phyloP scores from a whole-genome alignment of 1,140 invertebrate genomes.

The Platorchestia sp. region DNA sequence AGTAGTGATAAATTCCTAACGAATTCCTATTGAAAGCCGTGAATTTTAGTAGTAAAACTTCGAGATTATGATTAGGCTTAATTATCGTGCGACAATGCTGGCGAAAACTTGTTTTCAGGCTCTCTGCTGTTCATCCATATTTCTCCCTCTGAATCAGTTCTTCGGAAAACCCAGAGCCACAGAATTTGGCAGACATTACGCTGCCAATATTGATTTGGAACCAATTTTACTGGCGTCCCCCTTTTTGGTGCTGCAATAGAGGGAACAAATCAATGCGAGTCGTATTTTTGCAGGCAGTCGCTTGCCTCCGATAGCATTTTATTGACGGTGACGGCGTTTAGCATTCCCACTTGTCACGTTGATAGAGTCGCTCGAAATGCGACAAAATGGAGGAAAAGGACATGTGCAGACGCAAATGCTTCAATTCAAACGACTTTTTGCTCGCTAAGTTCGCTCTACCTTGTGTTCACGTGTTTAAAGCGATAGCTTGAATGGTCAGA shows the following conservation, averaged over 20 bases:
- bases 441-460: background rate
- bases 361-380: background rate
- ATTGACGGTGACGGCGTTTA: background rate
- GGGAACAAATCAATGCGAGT: slow-evolving; percentile 13
- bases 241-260: background rate
- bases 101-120: background rate
- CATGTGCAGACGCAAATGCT: background rate
- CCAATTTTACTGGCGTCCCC: background rate
- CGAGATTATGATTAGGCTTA: background rate
- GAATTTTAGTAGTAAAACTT: too few species aligned
- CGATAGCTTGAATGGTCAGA: background rate
- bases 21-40: background rate
- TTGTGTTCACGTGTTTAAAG: background rate
- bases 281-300: slow-evolving; percentile 19
- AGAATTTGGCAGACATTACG: background rate
- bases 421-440: background rate
- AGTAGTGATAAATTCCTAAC: background rate
- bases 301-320: background rate
- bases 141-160: background rate
- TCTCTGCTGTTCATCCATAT: background rate
- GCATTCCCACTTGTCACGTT: background rate
- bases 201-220: background rate
- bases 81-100: background rate
- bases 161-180: background rate
- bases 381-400: background rate